Evolutionary conservation across 2,113 vertebrate species (phyloP).

Genomic region (Grammomys dolichurus): DNA sequence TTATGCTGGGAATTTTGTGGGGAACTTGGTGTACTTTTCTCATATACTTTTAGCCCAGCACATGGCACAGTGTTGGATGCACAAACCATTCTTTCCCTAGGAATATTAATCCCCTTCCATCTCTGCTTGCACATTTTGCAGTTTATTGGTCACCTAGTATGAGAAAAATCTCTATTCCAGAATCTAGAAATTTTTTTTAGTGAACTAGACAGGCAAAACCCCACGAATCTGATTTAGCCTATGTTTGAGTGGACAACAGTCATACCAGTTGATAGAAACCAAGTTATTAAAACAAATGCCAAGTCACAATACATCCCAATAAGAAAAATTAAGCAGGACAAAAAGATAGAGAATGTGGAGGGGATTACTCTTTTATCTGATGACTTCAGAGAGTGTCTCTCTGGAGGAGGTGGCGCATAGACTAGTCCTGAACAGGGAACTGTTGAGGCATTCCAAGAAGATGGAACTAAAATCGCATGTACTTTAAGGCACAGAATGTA

Average conservation of each 20-base stretch:
- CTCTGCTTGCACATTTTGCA: slow-evolving; percentile 5
- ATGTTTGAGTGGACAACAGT: slow-evolving; percentile 19
- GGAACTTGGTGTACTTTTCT: slow-evolving; percentile 25
- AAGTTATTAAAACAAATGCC: slow-evolving; percentile 55
- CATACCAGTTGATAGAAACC: slow-evolving; percentile 15
- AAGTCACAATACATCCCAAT: background rate
- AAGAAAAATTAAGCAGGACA: slow-evolving; percentile 54
- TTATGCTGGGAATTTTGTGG: slow-evolving; percentile 14
- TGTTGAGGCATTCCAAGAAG: slow-evolving; percentile 37
- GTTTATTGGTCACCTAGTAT: slow-evolving; percentile 19
- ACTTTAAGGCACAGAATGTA: slow-evolving; percentile 12
- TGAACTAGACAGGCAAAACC: background rate
- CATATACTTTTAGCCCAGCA: background rate
- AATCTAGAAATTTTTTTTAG: slow-evolving; percentile 48
- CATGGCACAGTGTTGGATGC: background rate
- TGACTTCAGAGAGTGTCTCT: background rate
- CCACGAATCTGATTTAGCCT: slow-evolving; percentile 33
- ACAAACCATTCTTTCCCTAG: background rate
- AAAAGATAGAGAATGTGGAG: background rate
- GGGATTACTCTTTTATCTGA: slow-evolving; percentile 13
- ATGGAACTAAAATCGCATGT: background rate
- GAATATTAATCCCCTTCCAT: background rate
- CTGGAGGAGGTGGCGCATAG: background rate
- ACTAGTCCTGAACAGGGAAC: background rate
- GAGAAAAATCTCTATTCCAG: slow-evolving; percentile 32